Percentiles rank a stretch among this genome's conserved stretches.
Evolutionary conservation across 2,797 vertebrate genomes (phyloP).

Genomic region (Hipposideros larvatus): DNA sequence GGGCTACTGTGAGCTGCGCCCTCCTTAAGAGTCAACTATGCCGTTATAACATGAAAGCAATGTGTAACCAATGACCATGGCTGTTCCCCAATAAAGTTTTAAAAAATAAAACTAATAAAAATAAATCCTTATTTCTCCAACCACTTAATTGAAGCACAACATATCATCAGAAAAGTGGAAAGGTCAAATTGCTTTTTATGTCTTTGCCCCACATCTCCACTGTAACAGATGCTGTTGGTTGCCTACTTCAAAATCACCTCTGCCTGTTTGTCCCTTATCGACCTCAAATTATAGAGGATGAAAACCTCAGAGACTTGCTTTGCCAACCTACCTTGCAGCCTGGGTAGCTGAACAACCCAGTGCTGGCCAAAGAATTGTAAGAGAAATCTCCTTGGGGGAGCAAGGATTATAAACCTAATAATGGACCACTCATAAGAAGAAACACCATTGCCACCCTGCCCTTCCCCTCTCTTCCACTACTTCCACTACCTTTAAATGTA

Average conservation of each 20-base stretch:
- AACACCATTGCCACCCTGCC: background rate
- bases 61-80: no score
- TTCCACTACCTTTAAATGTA: background rate
- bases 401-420: background rate
- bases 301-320: background rate
- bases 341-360: background rate
- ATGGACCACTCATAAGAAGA: background rate
- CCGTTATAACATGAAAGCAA: no score
- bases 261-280: background rate
- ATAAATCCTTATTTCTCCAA: slow-evolving; percentile 22
- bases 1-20: no score
- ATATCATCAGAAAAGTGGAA: background rate
- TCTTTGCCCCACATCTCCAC: background rate
- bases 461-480: no score
- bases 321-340: background rate
- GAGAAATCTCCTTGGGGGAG: background rate
- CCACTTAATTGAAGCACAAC: background rate
- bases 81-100: no score
- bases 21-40: no score
- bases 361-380: background rate
- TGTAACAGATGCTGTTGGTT: background rate
- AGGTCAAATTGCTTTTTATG: background rate
- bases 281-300: background rate
- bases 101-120: background rate
- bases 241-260: background rate